These are phyloP conservation scores for Drosophila ananassae DNA, from an alignment of 1,140 invertebrate genomes.

Conservation along the genomic window DNA sequence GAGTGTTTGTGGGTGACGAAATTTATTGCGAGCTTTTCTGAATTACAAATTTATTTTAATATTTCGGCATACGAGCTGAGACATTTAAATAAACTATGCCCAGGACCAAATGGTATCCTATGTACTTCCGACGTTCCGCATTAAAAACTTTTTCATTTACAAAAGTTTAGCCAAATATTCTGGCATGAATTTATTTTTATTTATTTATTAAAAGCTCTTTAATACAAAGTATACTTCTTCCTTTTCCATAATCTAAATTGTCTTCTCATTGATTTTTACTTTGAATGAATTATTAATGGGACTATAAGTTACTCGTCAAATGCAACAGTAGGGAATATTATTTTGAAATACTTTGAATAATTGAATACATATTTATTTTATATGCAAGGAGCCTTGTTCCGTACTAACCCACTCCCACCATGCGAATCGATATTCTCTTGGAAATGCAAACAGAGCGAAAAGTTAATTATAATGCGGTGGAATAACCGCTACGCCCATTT, in stretches of 20 bases:
- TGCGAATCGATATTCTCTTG: slow-evolving; percentile 41
- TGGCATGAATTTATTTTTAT: neutral
- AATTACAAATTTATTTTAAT: slow-evolving; percentile 81
- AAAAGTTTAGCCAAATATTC: neutral
- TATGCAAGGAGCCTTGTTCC: neutral
- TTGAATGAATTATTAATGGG: neutral
- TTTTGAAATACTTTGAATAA: neutral
- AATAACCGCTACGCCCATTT: slow-evolving; percentile 34
- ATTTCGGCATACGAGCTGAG: slow-evolving; percentile 42
- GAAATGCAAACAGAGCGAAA: slow-evolving; percentile 34
- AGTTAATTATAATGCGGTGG: slow-evolving; percentile 39
- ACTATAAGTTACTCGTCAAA: too few relatives aligned
- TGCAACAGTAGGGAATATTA: neutral
- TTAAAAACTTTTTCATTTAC: slow-evolving; percentile 5
- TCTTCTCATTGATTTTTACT: slow-evolving; percentile 1
- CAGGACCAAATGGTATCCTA: neutral
- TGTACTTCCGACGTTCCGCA: neutral
- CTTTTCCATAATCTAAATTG: neutral
- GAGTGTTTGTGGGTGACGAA: slow-evolving; percentile 47
- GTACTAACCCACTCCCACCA: neutral
- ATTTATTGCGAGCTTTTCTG: slow-evolving; percentile 74
- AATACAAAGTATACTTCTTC: neutral
- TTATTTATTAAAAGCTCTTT: neutral
- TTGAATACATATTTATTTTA: neutral
- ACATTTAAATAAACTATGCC: slow-evolving; percentile 50